These are phyloP conservation scores for Neuroscelio doddi DNA, from an alignment of 2,888 invertebrate genomes.

Conservation along the genomic window DNA sequence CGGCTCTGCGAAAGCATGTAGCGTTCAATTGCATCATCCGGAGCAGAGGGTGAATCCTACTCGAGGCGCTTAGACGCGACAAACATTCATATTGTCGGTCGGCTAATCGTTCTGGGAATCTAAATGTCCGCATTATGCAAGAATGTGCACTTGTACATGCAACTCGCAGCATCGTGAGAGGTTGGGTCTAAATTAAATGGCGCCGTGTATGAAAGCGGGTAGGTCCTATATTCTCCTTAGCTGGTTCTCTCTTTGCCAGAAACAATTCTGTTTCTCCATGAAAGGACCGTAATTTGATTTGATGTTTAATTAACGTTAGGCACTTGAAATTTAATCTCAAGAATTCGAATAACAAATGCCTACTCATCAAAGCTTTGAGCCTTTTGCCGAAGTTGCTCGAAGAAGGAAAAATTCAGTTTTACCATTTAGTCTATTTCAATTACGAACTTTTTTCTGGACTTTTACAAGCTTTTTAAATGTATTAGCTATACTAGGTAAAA, in stretches of 20 bases:
- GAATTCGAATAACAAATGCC: constrained; percentile 31
- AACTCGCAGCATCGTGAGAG: constrained; percentile 13
- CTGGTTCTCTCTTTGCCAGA: constrained; percentile 1
- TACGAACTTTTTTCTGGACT: too few relatives aligned
- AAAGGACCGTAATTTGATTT: constrained; percentile 39
- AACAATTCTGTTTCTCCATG: constrained; percentile 20
- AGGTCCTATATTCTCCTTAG: background rate
- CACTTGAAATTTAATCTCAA: constrained; percentile 46
- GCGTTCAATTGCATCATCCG: constrained; percentile 38
- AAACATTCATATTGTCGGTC: constrained; percentile 55
- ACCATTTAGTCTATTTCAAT: too few relatives aligned
- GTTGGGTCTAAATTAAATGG: constrained; percentile 16
- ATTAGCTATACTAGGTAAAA: too few relatives aligned
- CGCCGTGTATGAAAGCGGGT: constrained; percentile 5
- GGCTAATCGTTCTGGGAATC: constrained; percentile 62
- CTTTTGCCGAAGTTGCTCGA: too few relatives aligned
- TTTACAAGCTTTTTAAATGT: too few relatives aligned
- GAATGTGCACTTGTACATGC: constrained; percentile 48
- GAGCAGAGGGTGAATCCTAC: constrained; percentile 9
- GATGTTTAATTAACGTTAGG: constrained; percentile 47
- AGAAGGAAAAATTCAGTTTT: too few relatives aligned
- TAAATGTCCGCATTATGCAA: constrained; percentile 56
- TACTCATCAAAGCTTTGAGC: constrained; percentile 30
- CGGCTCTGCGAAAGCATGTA: constrained; percentile 13
- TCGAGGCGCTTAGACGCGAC: constrained; percentile 14